These are phyloP conservation scores for Zoanthus solanderi DNA, from an alignment of 92 coral and sea anemone species.

Conservation along the genomic window DNA sequence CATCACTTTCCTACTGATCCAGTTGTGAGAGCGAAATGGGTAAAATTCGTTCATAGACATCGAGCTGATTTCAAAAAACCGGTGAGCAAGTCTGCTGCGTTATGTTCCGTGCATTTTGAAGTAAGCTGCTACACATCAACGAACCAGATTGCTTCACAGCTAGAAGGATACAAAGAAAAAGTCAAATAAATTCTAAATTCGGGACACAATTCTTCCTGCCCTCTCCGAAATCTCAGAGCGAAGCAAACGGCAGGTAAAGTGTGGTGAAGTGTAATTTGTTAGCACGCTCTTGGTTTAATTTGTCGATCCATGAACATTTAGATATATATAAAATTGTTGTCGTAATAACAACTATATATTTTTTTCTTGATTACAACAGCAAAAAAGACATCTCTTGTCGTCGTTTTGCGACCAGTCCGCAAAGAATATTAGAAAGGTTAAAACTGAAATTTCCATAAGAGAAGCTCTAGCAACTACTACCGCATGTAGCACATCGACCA, in stretches of 20 bases:
- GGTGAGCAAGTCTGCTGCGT: neutral
- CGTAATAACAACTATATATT: constrained; percentile 7
- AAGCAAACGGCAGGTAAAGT: constrained; percentile 31
- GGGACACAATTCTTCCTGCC: constrained; percentile 19
- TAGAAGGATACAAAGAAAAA: neutral
- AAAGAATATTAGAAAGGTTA: constrained; percentile 6
- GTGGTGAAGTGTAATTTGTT: constrained; percentile 22
- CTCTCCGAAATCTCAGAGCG: constrained; percentile 16
- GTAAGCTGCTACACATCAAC: constrained; percentile 13
- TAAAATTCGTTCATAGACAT: constrained; percentile 34
- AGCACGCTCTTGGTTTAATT: constrained; percentile 23
- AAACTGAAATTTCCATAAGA: neutral
- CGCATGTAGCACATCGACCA: constrained; percentile 18
- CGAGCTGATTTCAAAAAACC: constrained; percentile 33
- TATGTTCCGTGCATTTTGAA: neutral
- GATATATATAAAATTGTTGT: constrained; percentile 12
- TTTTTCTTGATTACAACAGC: constrained; percentile 13
- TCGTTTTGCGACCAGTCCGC: neutral
- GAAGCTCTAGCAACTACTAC: constrained; percentile 3
- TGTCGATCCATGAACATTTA: constrained; percentile 11
- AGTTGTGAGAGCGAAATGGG: constrained; percentile 16
- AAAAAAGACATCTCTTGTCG: constrained; percentile 9
- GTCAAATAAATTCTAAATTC: constrained; percentile 11
- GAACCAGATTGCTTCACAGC: neutral
- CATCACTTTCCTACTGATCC: constrained; percentile 4